phyloP scores from a whole-genome alignment of 2,113 vertebrate species.

The Thalassoma bifasciatum region DNA sequence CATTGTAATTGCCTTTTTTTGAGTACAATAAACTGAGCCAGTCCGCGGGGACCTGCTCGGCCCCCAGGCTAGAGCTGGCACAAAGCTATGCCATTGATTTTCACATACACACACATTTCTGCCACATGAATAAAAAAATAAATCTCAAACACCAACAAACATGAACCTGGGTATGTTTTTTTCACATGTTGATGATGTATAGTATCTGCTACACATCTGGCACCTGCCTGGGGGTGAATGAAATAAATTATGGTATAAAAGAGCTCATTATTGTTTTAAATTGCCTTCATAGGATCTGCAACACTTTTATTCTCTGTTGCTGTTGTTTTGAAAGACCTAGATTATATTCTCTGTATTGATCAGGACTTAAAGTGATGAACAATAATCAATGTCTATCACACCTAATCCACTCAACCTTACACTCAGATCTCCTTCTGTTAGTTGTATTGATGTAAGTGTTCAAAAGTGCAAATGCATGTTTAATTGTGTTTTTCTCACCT shows the following conservation, averaged over 20 bases:
- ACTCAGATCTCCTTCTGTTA: slow-evolving; percentile 2
- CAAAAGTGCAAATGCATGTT: not conserved
- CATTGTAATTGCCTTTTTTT: slow-evolving; percentile 94
- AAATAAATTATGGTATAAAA: not conserved
- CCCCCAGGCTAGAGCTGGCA: slow-evolving; percentile 66
- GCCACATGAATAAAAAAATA: slow-evolving; percentile 36
- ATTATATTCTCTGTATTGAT: slow-evolving; percentile 33
- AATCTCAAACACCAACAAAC: slow-evolving; percentile 57
- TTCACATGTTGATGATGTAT: slow-evolving; percentile 37
- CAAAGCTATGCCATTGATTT: slow-evolving; percentile 81
- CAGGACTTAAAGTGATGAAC: slow-evolving; percentile 23
- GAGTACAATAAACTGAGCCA: slow-evolving; percentile 70
- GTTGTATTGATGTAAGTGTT: not conserved
- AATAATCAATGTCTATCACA: slow-evolving; percentile 56
- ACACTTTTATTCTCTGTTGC: not conserved
- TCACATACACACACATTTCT: slow-evolving; percentile 63
- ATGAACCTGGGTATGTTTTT: slow-evolving; percentile 49
- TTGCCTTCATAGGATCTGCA: not conserved
- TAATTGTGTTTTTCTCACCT: not conserved
- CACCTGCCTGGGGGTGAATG: slow-evolving; percentile 22
- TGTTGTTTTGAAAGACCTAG: slow-evolving; percentile 6
- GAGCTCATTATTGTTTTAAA: slow-evolving; percentile 54
- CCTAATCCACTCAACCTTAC: slow-evolving; percentile 39
- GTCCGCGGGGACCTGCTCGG: slow-evolving; percentile 72
- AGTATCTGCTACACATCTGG: slow-evolving; percentile 36